Evolutionary conservation across 2,888 invertebrate species (phyloP).

Genomic region (Eupithecia centaureata): DNA sequence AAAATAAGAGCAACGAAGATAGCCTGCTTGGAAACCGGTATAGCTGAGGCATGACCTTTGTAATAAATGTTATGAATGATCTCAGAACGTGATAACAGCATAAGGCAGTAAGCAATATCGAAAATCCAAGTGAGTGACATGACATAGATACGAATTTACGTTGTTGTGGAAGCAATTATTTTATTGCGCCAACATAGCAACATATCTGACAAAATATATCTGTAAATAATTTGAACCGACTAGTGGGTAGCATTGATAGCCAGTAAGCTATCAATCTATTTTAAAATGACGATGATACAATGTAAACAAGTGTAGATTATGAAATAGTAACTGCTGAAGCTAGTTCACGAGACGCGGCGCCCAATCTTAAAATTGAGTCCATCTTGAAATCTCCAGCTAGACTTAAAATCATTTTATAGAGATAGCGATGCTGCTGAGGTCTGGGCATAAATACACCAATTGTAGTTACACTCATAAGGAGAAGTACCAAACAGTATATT

Average conservation of each 20-base stretch:
- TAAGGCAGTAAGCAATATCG: neutral
- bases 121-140: neutral
- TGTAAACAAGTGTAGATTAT: conserved; percentile 23
- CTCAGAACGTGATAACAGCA: neutral
- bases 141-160: neutral
- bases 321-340: conserved; percentile 15
- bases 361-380: neutral
- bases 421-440: neutral
- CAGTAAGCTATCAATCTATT: conserved; percentile 5
- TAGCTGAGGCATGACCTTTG: neutral
- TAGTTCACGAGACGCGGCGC: neutral
- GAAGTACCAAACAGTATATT: neutral
- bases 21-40: neutral
- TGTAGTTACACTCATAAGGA: neutral
- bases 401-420: neutral
- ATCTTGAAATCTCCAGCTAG: neutral
- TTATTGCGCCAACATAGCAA: neutral
- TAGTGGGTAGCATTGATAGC: too few species aligned
- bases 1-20: neutral
- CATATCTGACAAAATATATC: neutral
- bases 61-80: neutral
- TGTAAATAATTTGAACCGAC: conserved; percentile 2
- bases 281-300: neutral
- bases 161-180: neutral
- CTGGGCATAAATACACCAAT: neutral